Base-by-base conservation (phyloP, 2,888 invertebrate species). In the Acleris literana region DNA sequence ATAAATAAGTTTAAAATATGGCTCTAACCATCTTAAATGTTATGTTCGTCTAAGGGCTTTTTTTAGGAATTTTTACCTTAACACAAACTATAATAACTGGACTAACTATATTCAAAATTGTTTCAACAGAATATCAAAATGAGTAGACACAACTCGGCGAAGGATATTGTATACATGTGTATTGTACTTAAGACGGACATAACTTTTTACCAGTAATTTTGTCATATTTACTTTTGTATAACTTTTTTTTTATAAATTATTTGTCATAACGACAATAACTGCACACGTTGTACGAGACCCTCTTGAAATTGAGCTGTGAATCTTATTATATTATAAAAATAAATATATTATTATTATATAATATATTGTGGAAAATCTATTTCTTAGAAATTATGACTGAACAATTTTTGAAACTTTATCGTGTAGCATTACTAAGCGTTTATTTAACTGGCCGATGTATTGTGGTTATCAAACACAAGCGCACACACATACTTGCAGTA, bases 351-450 rank as follows among this genome's bases (percentile, higher is more conserved):
- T 74, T 63, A 62, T 69, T 66, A 57, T 61, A 69, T 64, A 61
- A 69, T 73, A 76, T 78, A 76, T 77, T 74, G 76, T 75, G 74
- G 71, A 77, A 78, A 79, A 74, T 82, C 82, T 84, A 86, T 85
- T 86, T 89, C 85, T 87, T 87, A 87, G 81, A 87, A 83, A 85
- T 83, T 86, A 81, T 73, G 92, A 91, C 90, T 91, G 91, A 91
- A 77, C 74, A 82, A 83, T 84, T 92, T 91, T 92, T 84, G 84
- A 88, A 86, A 81, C 83, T 88, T 82, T 90, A 87, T 86, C 81
- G 77, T 78, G 80, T 86, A 85, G 80, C 76, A 78, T 78, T 78
- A 76, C 77, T 83, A 80, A 86, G 79, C 77, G 72, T 84, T 81
- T 85, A 74, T 84, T 75, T 82, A 80, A 79, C 84, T 84, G 84